Conservation (phyloP, 2,113 vertebrate genomes). For the Papio anubis region DNA sequence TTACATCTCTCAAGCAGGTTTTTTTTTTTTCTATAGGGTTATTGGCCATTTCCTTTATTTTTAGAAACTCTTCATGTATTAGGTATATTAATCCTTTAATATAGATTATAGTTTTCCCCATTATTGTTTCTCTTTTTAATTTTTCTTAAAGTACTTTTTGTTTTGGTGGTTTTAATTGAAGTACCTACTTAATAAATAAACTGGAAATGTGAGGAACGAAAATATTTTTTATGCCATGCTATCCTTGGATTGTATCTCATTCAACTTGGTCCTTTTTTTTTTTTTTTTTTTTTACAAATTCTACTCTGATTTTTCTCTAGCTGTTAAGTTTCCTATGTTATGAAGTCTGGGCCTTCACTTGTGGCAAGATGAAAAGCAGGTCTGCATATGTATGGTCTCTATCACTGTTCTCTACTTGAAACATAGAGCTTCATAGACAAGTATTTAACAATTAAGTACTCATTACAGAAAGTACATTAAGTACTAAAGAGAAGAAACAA, state of each 20-base stretch:
- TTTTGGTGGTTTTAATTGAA: not conserved
- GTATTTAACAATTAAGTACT: not conserved
- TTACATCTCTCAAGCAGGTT: not conserved
- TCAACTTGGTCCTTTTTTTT: not conserved
- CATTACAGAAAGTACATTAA: not conserved
- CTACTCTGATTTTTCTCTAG: not conserved
- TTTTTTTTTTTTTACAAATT: not conserved
- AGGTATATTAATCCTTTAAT: not conserved
- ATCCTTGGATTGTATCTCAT: not conserved
- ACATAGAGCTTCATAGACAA: not conserved
- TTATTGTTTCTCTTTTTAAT: not conserved
- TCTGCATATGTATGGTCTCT: not conserved
- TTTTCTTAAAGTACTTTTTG: not conserved
- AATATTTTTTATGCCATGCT: not conserved
- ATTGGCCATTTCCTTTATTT: slow-evolving; percentile 15
- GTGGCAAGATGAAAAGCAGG: not conserved
- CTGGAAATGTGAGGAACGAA: not conserved
- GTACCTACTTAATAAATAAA: not conserved
- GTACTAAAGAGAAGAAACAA: not conserved
- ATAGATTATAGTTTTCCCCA: not conserved
- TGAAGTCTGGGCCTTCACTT: not conserved
- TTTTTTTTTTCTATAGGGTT: slow-evolving; percentile 30
- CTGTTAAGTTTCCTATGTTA: not conserved
- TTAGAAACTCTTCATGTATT: not conserved
- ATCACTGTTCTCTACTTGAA: not conserved